Percentiles rank a stretch among this genome's conserved stretches.
phyloP scores from a whole-genome alignment of 2,113 vertebrate species.

The Eurystomus gularis region DNA sequence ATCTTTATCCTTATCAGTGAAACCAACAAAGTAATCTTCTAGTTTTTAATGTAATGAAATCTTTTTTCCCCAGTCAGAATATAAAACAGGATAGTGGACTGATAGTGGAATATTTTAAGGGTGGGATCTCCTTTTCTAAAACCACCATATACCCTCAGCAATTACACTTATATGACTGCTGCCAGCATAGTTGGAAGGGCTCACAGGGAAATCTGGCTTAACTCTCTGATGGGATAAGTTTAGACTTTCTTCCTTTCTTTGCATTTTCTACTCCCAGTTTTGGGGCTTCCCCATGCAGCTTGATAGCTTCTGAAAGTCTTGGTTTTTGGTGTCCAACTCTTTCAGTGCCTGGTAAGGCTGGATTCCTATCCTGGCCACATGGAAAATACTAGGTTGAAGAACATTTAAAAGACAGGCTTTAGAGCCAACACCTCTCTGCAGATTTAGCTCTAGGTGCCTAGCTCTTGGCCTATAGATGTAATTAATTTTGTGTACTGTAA shows the following conservation, averaged over 20 bases:
- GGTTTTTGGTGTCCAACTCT: background rate
- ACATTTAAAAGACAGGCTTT: background rate
- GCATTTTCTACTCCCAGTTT: background rate
- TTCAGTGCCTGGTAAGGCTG: background rate
- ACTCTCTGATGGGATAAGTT: background rate
- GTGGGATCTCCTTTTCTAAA: slow-evolving; percentile 34
- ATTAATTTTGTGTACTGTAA: background rate
- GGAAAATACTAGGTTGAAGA: background rate
- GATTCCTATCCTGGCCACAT: background rate
- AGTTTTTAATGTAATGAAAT: background rate
- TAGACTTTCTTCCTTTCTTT: background rate
- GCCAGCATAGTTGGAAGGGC: slow-evolving; percentile 2
- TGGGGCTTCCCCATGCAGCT: background rate
- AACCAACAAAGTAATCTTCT: background rate
- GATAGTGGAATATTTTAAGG: slow-evolving; percentile 12
- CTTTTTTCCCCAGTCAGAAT: background rate
- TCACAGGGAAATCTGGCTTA: background rate
- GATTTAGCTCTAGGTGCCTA: background rate
- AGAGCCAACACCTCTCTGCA: background rate
- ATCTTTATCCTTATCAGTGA: background rate
- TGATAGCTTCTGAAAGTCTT: background rate
- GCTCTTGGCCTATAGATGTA: background rate
- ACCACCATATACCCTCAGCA: slow-evolving; percentile 25
- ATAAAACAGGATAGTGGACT: background rate
- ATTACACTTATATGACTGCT: slow-evolving; percentile 14